Percentiles rank a stretch among this genome's conserved stretches.
phyloP scores from a whole-genome alignment of 2,888 invertebrate genomes.

The Pemphredon lugubris region DNA sequence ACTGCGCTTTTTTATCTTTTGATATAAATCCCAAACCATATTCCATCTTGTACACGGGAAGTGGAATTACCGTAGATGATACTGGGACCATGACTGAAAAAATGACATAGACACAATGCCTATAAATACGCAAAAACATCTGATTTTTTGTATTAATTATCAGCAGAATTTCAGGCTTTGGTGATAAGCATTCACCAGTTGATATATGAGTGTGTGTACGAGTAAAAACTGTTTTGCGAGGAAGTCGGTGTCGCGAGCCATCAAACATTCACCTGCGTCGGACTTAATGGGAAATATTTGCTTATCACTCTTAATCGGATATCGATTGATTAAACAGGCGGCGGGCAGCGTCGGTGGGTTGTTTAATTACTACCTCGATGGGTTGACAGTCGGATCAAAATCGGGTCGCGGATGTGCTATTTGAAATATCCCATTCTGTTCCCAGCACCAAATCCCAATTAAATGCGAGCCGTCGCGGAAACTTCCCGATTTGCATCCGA shows the following conservation, averaged over 20 bases:
- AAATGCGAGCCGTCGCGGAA: too few relatives aligned
- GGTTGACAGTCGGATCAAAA: too few relatives aligned
- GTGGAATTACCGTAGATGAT: constrained; percentile 86
- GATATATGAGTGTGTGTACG: too few relatives aligned
- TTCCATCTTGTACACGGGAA: constrained; percentile 84
- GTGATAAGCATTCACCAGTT: too few relatives aligned
- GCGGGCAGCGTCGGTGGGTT: constrained; percentile 29
- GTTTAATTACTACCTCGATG: constrained; percentile 37
- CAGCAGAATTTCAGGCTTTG: neutral
- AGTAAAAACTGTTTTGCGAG: too few relatives aligned
- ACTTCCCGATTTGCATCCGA: too few relatives aligned
- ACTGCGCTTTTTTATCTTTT: constrained; percentile 73
- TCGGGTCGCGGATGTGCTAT: too few relatives aligned
- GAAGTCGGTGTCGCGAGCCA: constrained; percentile 12
- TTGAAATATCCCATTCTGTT: too few relatives aligned
- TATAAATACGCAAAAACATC: too few relatives aligned
- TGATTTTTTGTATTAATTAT: too few relatives aligned
- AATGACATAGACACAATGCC: neutral
- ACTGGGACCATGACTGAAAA: constrained; percentile 84
- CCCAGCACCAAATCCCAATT: too few relatives aligned
- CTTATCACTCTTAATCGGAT: constrained; percentile 42
- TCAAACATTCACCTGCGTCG: constrained; percentile 16
- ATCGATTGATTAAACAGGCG: constrained; percentile 42
- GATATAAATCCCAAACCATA: constrained; percentile 81
- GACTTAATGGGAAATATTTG: constrained; percentile 29